Conservation (phyloP, 64 coral and sea anemone species). For the Dendrophyllia cribrosa region DNA sequence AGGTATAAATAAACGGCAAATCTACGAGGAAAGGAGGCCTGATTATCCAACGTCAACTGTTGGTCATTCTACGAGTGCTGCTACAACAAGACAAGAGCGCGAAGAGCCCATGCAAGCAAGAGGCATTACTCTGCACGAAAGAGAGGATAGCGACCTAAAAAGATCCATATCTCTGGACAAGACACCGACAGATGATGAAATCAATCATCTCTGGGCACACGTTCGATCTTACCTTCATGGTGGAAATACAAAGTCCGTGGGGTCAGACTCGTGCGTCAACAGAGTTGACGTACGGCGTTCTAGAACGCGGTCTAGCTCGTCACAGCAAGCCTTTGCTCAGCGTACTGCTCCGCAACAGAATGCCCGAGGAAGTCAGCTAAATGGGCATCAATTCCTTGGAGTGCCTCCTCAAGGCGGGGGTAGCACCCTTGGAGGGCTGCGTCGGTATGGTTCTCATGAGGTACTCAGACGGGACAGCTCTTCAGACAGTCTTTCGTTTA, state of each 20-base stretch:
- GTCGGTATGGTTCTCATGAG: slow-evolving; percentile 92
- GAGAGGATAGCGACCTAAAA: neutral
- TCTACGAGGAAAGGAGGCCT: neutral
- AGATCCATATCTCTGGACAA: slow-evolving; percentile 59
- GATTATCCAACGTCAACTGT: slow-evolving; percentile 26
- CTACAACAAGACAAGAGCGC: slow-evolving; percentile 10
- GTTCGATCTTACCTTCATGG: slow-evolving; percentile 85
- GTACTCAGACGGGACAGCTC: slow-evolving; percentile 80
- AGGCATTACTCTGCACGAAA: neutral
- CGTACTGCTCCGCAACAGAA: neutral
- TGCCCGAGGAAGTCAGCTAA: neutral
- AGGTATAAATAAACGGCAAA: neutral
- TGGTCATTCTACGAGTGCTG: slow-evolving; percentile 1
- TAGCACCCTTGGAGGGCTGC: slow-evolving; percentile 62
- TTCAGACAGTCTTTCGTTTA: slow-evolving; percentile 78
- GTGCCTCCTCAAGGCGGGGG: slow-evolving; percentile 18
- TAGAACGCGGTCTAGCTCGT: slow-evolving; percentile 41
- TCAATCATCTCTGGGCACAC: slow-evolving; percentile 83
- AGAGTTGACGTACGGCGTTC: slow-evolving; percentile 90
- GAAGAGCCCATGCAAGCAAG: neutral
- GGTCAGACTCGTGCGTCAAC: slow-evolving; percentile 93
- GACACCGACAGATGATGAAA: slow-evolving; percentile 90
- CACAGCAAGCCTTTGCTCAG: slow-evolving; percentile 15
- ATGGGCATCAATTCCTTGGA: neutral
- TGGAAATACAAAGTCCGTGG: slow-evolving; percentile 80